Conservation (phyloP, 2,113 vertebrate species). For the Ochotona curzoniae region DNA sequence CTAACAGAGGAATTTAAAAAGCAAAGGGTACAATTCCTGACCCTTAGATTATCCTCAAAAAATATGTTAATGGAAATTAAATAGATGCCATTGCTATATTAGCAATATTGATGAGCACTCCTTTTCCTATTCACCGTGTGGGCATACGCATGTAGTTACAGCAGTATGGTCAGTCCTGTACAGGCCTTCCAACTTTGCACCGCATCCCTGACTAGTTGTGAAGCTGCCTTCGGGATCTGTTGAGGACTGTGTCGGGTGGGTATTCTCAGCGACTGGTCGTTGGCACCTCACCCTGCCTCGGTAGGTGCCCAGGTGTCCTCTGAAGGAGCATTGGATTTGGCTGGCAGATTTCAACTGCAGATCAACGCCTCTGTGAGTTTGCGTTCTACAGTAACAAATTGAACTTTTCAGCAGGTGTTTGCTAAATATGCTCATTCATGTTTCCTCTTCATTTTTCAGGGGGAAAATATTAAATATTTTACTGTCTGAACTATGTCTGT, state of each 20-base stretch:
- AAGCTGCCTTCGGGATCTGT: slow-evolving; percentile 62
- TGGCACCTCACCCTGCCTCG: slow-evolving; percentile 72
- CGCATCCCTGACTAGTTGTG: slow-evolving; percentile 60
- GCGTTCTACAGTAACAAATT: slow-evolving; percentile 73
- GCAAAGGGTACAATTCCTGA: neutral
- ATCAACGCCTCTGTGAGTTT: slow-evolving; percentile 79
- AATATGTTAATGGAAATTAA: neutral
- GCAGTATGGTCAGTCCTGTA: neutral
- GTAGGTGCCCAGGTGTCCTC: neutral
- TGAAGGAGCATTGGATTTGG: slow-evolving; percentile 67
- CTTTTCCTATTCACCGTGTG: neutral
- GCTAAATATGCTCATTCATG: slow-evolving; percentile 78
- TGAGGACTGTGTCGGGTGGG: slow-evolving; percentile 71
- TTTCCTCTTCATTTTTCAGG: slow-evolving; percentile 62
- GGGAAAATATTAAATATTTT: slow-evolving; percentile 5
- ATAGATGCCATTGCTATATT: neutral
- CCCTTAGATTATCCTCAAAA: neutral
- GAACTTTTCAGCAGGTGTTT: slow-evolving; percentile 76
- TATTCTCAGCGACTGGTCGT: slow-evolving; percentile 69
- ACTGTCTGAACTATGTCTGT: slow-evolving; percentile 62
- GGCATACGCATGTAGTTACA: neutral
- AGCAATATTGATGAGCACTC: neutral
- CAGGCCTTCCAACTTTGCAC: slow-evolving; percentile 18
- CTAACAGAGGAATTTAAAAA: neutral
- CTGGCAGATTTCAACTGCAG: slow-evolving; percentile 79